Conservation (phyloP, 2,888 invertebrate genomes). For the Monochamus alternatus region DNA sequence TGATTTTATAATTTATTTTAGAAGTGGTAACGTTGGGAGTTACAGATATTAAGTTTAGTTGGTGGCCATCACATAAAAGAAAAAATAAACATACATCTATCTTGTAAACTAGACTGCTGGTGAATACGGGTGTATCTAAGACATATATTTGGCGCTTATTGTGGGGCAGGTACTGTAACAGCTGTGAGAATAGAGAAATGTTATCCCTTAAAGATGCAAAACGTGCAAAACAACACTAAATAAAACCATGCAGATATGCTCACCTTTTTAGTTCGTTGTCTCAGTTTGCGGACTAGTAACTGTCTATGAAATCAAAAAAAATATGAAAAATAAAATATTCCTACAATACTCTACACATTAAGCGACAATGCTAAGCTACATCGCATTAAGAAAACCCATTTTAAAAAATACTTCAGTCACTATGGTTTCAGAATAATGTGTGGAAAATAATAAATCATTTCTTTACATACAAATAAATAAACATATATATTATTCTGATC, state of each 20-base stretch:
- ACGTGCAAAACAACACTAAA: constrained; percentile 41
- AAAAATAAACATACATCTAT: too few relatives aligned
- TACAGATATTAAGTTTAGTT: neutral
- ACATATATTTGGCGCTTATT: neutral
- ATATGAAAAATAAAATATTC: constrained; percentile 53
- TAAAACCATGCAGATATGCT: constrained; percentile 59
- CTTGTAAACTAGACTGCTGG: neutral
- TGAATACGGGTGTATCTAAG: neutral
- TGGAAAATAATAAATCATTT: too few relatives aligned
- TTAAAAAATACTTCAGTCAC: neutral
- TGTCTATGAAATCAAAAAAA: constrained; percentile 68
- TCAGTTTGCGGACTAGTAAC: constrained; percentile 66
- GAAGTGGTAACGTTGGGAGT: neutral
- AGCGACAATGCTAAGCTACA: constrained; percentile 41
- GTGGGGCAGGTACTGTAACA: constrained; percentile 11
- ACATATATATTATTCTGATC: too few relatives aligned
- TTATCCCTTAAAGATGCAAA: constrained; percentile 27
- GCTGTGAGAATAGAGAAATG: constrained; percentile 6
- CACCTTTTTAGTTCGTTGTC: constrained; percentile 67
- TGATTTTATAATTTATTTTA: neutral
- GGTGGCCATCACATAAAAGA: neutral
- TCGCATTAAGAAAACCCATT: constrained; percentile 7
- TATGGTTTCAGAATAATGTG: neutral
- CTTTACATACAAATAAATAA: too few relatives aligned
- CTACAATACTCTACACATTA: constrained; percentile 51